phyloP scores from a whole-genome alignment of 2,888 invertebrate species.

The Dione juno region DNA sequence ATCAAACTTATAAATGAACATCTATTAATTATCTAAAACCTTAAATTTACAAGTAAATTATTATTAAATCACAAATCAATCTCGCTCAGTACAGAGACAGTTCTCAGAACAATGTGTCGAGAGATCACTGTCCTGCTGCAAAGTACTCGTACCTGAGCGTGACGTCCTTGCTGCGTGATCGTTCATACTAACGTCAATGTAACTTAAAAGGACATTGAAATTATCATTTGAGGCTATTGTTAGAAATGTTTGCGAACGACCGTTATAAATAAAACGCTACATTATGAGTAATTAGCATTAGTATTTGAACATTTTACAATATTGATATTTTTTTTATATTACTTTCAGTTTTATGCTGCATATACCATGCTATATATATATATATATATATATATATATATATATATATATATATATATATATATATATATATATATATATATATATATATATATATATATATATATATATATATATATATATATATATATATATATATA shows the following conservation, averaged over 20 bases:
- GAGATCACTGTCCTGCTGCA: conserved; percentile 18
- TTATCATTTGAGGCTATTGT: background rate
- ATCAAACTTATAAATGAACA: too few relatives aligned
- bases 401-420: too few relatives aligned
- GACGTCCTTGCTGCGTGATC: conserved; percentile 19
- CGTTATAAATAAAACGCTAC: background rate
- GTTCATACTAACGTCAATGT: conserved; percentile 9
- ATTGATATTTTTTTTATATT: too few relatives aligned
- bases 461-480: too few relatives aligned
- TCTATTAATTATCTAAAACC: background rate
- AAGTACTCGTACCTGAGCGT: conserved; percentile 13
- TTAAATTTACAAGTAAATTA: background rate
- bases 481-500: too few relatives aligned
- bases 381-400: too few relatives aligned
- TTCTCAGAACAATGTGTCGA: background rate
- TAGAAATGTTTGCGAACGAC: background rate
- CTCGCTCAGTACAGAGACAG: background rate
- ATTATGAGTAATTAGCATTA: too few relatives aligned
- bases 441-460: too few relatives aligned
- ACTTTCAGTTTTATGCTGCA: too few relatives aligned
- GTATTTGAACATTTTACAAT: too few relatives aligned
- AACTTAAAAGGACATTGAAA: conserved; percentile 11
- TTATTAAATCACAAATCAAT: background rate
- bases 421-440: too few relatives aligned
- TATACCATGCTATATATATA: too few relatives aligned